phyloP scores from a whole-genome alignment of 2,797 vertebrate genomes.

The Chaetophractus vellerosus region DNA sequence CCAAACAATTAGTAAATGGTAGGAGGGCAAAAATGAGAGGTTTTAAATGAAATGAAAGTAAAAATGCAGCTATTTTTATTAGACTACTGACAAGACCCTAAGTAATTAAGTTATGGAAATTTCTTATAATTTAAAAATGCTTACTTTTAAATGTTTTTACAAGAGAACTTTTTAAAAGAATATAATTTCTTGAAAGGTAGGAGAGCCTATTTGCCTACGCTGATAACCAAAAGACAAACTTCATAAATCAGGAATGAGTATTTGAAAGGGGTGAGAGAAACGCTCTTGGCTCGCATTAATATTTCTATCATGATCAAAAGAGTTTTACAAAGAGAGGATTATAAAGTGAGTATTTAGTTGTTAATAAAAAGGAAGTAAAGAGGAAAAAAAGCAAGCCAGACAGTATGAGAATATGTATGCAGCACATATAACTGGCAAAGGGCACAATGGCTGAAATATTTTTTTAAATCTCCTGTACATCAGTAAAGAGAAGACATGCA shows the following conservation, averaged over 20 bases:
- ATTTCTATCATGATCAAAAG: too few species aligned
- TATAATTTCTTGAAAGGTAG: not conserved
- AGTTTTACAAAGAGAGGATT: too few species aligned
- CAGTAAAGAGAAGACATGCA: not conserved
- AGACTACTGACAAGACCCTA: constrained; percentile 38
- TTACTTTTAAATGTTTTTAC: constrained; percentile 32
- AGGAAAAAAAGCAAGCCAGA: not conserved
- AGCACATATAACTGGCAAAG: not conserved
- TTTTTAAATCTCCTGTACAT: not conserved
- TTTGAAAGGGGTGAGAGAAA: not conserved
- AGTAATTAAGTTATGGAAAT: constrained; percentile 25
- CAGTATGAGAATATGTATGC: not conserved
- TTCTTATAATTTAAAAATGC: not conserved
- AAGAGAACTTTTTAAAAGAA: constrained; percentile 34
- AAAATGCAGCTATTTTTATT: not conserved
- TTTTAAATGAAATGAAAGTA: constrained; percentile 68
- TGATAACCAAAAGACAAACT: constrained; percentile 24
- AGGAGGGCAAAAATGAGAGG: not conserved
- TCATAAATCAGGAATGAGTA: not conserved
- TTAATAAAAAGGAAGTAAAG: too few species aligned
- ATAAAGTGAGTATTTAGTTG: too few species aligned
- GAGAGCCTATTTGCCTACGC: not conserved
- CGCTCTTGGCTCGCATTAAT: too few species aligned
- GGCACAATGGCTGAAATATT: not conserved
- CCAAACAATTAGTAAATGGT: constrained; percentile 10